Percentiles rank a stretch among this genome's conserved stretches.
Evolutionary conservation across 2,113 vertebrate genomes (phyloP).

Genomic region (Chloebia gouldiae): DNA sequence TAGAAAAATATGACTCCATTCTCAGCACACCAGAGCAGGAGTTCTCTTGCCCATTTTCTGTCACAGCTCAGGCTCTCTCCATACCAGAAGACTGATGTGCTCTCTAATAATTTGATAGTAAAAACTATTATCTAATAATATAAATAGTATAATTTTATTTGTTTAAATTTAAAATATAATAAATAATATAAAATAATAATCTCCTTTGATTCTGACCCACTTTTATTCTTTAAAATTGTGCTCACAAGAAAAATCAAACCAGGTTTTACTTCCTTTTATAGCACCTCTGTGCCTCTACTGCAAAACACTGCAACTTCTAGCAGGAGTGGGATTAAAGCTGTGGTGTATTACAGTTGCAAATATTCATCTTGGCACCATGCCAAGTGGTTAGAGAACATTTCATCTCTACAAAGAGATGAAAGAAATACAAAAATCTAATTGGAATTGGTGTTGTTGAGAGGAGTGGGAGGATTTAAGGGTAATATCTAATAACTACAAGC

Average conservation of each 20-base stretch:
- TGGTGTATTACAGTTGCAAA: background rate
- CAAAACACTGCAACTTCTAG: background rate
- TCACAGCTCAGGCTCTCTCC: background rate
- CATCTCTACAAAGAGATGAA: background rate
- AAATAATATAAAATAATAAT: background rate
- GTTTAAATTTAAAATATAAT: background rate
- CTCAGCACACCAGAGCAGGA: background rate
- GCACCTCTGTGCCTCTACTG: background rate
- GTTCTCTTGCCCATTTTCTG: background rate
- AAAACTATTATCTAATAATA: background rate
- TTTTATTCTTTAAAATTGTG: background rate
- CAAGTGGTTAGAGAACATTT: background rate
- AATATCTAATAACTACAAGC: background rate
- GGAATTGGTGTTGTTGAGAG: background rate
- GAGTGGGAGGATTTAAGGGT: conserved; percentile 2
- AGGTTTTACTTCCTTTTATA: background rate
- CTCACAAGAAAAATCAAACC: background rate
- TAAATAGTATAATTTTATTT: background rate
- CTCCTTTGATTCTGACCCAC: background rate
- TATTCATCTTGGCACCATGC: background rate
- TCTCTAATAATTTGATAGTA: background rate
- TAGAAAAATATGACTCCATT: fast-evolving
- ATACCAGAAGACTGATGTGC: fast-evolving
- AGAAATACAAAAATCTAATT: background rate
- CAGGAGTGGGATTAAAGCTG: background rate